A percentile compares a stretch with the other conserved stretches of the same genome.
These are phyloP conservation scores for Nowickia ferox DNA, from an alignment of 2,888 invertebrate genomes.

Conservation along the genomic window DNA sequence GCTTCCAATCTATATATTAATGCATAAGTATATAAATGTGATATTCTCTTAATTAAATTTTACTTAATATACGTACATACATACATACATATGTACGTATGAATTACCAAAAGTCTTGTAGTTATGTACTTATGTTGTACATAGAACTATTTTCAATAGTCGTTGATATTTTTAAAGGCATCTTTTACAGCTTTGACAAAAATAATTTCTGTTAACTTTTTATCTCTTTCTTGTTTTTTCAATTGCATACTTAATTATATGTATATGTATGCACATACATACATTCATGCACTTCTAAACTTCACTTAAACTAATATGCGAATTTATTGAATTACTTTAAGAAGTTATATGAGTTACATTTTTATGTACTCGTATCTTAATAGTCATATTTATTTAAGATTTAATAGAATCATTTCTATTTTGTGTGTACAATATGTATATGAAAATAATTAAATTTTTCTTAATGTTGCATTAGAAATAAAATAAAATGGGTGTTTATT, in stretches of 20 bases:
- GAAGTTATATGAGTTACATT: neutral
- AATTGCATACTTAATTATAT: too few species aligned
- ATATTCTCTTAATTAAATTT: neutral
- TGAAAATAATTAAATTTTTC: neutral
- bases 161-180: too few species aligned
- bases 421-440: neutral
- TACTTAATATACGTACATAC: neutral
- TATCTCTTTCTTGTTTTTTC: too few species aligned
- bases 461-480: neutral
- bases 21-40: neutral
- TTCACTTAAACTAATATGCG: neutral
- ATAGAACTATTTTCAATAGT: too few species aligned
- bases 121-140: too few species aligned
- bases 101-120: too few species aligned
- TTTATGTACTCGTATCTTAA: neutral
- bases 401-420: neutral
- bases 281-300: neutral
- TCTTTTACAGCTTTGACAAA: too few species aligned
- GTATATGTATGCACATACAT: too few species aligned
- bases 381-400: neutral
- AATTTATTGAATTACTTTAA: slow-evolving; percentile 3
- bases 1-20: too few species aligned
- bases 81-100: too few species aligned
- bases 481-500: too few species aligned
- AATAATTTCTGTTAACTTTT: too few species aligned